Base-by-base conservation (phyloP, 30 jellyfish, hydroid and myxozoan species). In the Cassiopea andromeda region DNA sequence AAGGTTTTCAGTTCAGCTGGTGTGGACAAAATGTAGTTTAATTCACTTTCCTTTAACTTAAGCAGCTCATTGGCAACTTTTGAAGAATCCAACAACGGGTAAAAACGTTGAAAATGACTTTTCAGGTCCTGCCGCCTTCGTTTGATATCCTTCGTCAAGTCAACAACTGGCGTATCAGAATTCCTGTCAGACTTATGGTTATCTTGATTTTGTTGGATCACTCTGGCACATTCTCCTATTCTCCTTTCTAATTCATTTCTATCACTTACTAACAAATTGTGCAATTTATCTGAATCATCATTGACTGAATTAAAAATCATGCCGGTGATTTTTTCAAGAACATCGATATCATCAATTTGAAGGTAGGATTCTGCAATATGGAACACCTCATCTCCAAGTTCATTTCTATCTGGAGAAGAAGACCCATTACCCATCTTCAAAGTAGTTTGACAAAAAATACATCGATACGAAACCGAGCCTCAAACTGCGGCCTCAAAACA, bases 251-350 rank as follows among this genome's bases (percentile, higher is more conserved):
- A 77, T 50, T 86, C 89, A 15, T 66, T 48, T 47, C 75, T 70
- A 58, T 86, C 84, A 8, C 69, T 69, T 75, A 38, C 38, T 7
- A 86, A 64, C 54, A 86, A 48, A 1, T 19, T 6, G 48, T 19
- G 17, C 9, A 86, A 58, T 60, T 86, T 89, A 19, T 86, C 72
- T 15, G 67, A 12, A 77, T 49, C 71, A 15, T 58, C 44, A 44
- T 74, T 73, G 15, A 77, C 60, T 2, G 92, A 84, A 48, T 72
- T 66, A 8, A 86, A 46, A 44, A 86, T 72, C 77, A 86, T 86
- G 38, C 93, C 93, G 16, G 93, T 86, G 1, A 86, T 69, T 68
- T 60, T 80, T 68, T 86, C 93, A 2, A 86, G 74, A 10, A 47
- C 50, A 17, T 50, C 89, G 18, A 5, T 48, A 69, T 86, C 93